These are phyloP conservation scores for Acanthosepion pharaonis DNA, from an alignment of 2,888 invertebrate species.

Conservation along the genomic window DNA sequence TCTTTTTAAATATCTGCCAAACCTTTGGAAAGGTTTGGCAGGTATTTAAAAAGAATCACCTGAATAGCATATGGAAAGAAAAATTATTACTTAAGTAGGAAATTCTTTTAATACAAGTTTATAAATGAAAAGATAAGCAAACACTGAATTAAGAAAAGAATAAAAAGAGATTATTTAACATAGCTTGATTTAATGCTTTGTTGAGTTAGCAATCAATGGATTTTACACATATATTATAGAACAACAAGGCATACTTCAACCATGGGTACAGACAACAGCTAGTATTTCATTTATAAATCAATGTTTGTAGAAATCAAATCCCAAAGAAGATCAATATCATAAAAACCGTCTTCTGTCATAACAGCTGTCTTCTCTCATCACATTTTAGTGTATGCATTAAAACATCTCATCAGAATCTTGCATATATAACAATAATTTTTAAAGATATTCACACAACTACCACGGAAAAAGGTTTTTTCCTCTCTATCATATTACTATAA, in stretches of 20 bases:
- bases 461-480: not conserved
- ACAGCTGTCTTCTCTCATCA: slow-evolving; percentile 13
- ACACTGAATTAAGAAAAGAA: too few relatives aligned
- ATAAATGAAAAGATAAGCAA: too few relatives aligned
- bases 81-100: too few relatives aligned
- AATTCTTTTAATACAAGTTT: too few relatives aligned
- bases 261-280: not conserved
- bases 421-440: not conserved
- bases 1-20: too few relatives aligned
- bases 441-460: not conserved
- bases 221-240: not conserved
- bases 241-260: not conserved
- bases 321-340: not conserved
- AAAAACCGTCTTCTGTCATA: not conserved
- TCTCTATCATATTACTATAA: not conserved
- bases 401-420: not conserved
- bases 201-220: too few relatives aligned
- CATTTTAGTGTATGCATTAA: not conserved
- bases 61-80: too few relatives aligned
- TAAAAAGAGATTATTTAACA: too few relatives aligned
- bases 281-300: not conserved
- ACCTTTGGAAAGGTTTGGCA: too few relatives aligned
- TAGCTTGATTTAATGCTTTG: too few relatives aligned
- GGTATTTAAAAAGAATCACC: too few relatives aligned
- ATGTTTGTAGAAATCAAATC: not conserved